Base-by-base conservation (phyloP, 2,888 invertebrate species). In the Empis livida region DNA sequence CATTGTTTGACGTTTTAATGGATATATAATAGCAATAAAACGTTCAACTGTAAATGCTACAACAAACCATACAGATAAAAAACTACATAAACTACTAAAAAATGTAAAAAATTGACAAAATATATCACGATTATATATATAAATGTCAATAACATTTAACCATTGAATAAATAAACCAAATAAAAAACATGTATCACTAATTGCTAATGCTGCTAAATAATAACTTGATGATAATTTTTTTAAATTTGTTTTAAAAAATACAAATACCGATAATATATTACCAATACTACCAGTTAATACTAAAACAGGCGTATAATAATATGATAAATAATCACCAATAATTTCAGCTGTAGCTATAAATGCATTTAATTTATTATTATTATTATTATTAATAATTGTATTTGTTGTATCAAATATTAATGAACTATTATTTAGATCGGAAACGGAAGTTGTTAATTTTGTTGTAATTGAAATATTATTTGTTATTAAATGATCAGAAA, bases 11-110 rank as follows among this genome's bases (percentile, higher is more conserved):
- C 85, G 71, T 42, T 74, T 75, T 45, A 89, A 64, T 0, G 89
- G 89, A 62, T 86, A 84, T 53, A 80, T 71, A 2, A 91, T 87
- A 0, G 87, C 89, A 8, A 90, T 78, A 62, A 84, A 90, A 17
- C 91, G 74, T 62, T 91, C 91, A 2, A 86, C 76, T 0, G 90
- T 90, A 61, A 91, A 91, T 1, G 87, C 82, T 9, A 89, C 84
- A 16, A 89, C 85, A 50, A 89, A 74, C 89, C 90, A 91, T 0
- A 85, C 82, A 56, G 88, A 88, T 47, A 84, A 70, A 60, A 84
- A 84, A 60, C 84, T 82, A 51, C 82, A 79, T 48, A 85, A 75
- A 56, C 81, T 80, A 23, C 81, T 78, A n/a, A 80, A 58, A 62
- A 86, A 91, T 13, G 82, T 76, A 55, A 83, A 77, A 32, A 80